Evolutionary conservation across 2,888 invertebrate genomes (phyloP).

Genomic region (Esperia sulphurella): DNA sequence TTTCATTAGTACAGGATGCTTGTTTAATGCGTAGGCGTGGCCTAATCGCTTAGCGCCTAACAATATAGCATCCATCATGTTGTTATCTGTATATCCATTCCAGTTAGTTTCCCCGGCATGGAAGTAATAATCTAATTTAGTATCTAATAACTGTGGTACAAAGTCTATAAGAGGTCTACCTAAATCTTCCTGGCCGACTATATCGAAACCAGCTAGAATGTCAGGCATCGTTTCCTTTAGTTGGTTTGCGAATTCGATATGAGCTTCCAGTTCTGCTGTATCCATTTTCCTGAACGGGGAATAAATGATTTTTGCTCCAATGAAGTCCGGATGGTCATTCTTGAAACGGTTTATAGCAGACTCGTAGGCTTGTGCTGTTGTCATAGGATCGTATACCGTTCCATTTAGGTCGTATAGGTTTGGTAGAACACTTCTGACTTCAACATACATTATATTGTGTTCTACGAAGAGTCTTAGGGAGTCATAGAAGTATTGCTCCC

Average conservation of each 20-base stretch:
- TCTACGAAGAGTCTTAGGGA: slow-evolving; percentile 80
- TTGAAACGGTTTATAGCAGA: slow-evolving; percentile 78
- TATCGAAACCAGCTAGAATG: slow-evolving; percentile 87
- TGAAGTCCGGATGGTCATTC: slow-evolving; percentile 80
- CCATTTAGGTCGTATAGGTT: slow-evolving; percentile 83
- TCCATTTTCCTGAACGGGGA: slow-evolving; percentile 78
- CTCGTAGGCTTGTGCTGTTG: slow-evolving; percentile 80
- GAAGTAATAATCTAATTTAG: slow-evolving; percentile 83
- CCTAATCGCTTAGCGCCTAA: slow-evolving; percentile 87
- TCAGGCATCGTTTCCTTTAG: slow-evolving; percentile 76
- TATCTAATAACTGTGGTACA: slow-evolving; percentile 72
- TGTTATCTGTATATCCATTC: slow-evolving; percentile 85
- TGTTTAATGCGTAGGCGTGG: slow-evolving; percentile 86
- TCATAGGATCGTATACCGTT: slow-evolving; percentile 65
- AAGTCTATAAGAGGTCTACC: slow-evolving; percentile 82
- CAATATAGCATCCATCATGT: slow-evolving; percentile 87
- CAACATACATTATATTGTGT: slow-evolving; percentile 85
- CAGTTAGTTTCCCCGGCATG: slow-evolving; percentile 92
- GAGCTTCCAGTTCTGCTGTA: slow-evolving; percentile 46
- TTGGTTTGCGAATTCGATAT: slow-evolving; percentile 51
- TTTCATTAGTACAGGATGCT: slow-evolving; percentile 84
- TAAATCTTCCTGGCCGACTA: slow-evolving; percentile 88
- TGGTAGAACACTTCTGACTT: slow-evolving; percentile 81
- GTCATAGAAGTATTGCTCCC: slow-evolving; percentile 82
- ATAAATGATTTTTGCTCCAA: slow-evolving; percentile 84